A percentile compares a stretch with the other conserved stretches of the same genome.
Evolutionary conservation across 2,888 invertebrate species (phyloP).

Genomic region (Cephus nigrinus): DNA sequence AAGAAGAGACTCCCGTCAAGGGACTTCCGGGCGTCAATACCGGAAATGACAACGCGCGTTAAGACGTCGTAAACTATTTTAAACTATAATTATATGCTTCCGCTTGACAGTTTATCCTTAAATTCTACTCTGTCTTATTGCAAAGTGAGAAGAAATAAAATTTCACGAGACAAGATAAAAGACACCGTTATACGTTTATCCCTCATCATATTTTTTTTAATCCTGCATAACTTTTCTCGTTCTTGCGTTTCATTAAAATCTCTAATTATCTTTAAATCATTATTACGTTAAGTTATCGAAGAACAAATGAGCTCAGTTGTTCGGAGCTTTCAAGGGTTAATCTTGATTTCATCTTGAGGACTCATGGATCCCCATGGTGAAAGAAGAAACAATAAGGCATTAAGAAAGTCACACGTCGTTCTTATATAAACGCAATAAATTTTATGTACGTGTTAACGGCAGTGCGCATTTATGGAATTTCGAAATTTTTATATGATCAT

Average conservation of each 20-base stretch:
- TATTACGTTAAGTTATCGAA: neutral
- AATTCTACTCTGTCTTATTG: neutral
- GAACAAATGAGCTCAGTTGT: neutral
- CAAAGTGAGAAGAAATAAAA: neutral
- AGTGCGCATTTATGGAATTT: slow-evolving; percentile 61
- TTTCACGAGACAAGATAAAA: neutral
- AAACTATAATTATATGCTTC: neutral
- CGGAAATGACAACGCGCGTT: neutral
- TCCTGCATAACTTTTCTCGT: neutral
- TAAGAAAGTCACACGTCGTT: neutral
- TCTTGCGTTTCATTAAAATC: neutral
- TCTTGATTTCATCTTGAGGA: neutral
- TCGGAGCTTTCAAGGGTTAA: neutral
- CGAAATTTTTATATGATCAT: slow-evolving; percentile 18
- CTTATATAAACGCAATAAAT: neutral
- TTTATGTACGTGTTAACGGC: slow-evolving; percentile 44
- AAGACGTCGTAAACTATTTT: neutral
- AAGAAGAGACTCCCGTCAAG: neutral
- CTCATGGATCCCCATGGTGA: neutral
- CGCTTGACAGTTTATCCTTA: neutral
- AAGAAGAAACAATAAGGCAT: neutral
- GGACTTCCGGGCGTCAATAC: neutral
- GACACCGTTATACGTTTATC: neutral
- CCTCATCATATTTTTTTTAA: neutral
- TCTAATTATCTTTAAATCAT: neutral